A percentile compares a stretch with the other conserved stretches of the same genome.
phyloP scores from a whole-genome alignment of 2,113 vertebrate species.

The Aramus guarauna region DNA sequence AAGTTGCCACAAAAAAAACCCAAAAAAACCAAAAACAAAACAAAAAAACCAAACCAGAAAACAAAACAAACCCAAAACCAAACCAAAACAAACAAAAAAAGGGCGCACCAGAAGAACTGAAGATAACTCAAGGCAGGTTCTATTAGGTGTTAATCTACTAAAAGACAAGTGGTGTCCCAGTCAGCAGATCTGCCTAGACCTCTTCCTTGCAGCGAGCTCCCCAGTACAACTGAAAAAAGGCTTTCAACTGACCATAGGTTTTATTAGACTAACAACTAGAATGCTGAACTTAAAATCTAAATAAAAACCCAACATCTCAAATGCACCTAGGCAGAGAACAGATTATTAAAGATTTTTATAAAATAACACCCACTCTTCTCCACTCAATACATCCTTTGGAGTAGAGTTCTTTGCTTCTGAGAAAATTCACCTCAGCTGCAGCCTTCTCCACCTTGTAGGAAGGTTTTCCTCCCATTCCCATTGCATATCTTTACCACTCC shows the following conservation, averaged over 20 bases:
- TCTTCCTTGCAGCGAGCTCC: neutral
- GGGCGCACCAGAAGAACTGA: neutral
- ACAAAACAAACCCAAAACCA: neutral
- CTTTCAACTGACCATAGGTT: neutral
- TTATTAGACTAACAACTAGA: neutral
- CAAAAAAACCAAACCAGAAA: too few species aligned
- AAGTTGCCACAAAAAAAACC: neutral
- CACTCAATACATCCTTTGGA: neutral
- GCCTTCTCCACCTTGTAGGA: neutral
- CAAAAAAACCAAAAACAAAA: too few species aligned
- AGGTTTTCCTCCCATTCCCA: neutral
- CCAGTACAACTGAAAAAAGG: neutral
- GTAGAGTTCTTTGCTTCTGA: neutral
- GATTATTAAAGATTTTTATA: neutral
- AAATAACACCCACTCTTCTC: neutral
- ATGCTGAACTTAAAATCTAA: neutral
- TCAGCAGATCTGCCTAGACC: neutral
- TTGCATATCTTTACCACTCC: neutral
- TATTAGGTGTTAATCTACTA: neutral
- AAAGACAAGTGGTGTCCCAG: neutral
- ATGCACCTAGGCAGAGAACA: neutral
- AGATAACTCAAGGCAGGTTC: neutral
- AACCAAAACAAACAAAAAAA: too few species aligned
- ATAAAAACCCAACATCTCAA: neutral
- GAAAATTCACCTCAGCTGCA: neutral